These are phyloP conservation scores for Parnassius smintheus DNA, from an alignment of 2,888 invertebrate genomes.

Conservation along the genomic window DNA sequence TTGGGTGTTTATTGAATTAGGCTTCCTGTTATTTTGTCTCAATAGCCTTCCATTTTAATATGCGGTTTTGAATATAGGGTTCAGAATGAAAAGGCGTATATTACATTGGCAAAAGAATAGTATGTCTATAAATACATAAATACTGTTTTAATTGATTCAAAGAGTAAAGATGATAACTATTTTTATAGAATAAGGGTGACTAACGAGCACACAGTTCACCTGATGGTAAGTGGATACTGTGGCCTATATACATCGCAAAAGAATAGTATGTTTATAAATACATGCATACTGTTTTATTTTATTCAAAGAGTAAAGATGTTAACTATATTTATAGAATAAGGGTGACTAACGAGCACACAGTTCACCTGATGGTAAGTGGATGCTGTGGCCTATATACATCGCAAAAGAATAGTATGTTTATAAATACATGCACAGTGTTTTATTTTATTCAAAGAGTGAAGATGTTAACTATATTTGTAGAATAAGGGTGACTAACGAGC, in stretches of 20 bases:
- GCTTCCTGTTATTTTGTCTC: slow-evolving; percentile 60
- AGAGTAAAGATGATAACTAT: not conserved
- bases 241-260: too few relatives aligned
- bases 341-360: too few relatives aligned
- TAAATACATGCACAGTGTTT: not conserved
- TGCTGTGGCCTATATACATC: too few relatives aligned
- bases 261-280: too few relatives aligned
- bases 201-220: too few relatives aligned
- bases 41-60: slow-evolving; percentile 37
- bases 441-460: slow-evolving; percentile 1
- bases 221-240: too few relatives aligned
- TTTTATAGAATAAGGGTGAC: too few relatives aligned
- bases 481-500: too few relatives aligned
- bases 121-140: not conserved
- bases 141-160: not conserved
- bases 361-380: too few relatives aligned
- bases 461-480: not conserved
- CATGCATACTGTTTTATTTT: too few relatives aligned
- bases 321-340: too few relatives aligned
- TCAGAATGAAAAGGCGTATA: slow-evolving; percentile 14
- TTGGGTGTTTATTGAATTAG: slow-evolving; percentile 72
- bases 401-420: not conserved
- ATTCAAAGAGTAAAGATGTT: too few relatives aligned
- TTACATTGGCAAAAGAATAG: not conserved
- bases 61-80: slow-evolving; percentile 46